These are phyloP conservation scores for Uria lomvia DNA, from an alignment of 2,113 vertebrate genomes.

Conservation along the genomic window DNA sequence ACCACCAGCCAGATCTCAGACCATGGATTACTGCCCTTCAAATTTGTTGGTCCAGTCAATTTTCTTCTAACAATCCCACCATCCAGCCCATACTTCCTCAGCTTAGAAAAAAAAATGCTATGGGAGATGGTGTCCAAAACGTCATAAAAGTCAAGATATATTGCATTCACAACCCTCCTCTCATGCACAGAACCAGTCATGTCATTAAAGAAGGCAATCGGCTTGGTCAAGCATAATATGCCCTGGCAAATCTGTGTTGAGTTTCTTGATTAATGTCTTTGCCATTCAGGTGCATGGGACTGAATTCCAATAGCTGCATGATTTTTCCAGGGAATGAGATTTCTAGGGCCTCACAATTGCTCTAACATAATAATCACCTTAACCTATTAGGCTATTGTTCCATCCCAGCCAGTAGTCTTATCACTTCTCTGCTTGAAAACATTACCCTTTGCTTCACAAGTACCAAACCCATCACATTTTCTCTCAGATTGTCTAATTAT, in stretches of 20 bases:
- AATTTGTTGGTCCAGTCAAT: neutral
- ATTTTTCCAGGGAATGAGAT: neutral
- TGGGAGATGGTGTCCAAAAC: neutral
- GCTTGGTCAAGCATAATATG: neutral
- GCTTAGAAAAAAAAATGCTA: neutral
- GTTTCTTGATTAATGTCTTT: neutral
- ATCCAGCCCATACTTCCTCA: neutral
- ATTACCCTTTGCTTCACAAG: neutral
- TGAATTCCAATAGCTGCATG: neutral
- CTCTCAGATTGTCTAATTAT: neutral
- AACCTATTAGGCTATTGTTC: neutral
- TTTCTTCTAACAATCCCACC: neutral
- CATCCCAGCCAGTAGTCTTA: neutral
- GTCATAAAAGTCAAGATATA: neutral
- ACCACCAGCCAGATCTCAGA: neutral
- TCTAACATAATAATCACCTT: neutral
- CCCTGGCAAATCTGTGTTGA: neutral
- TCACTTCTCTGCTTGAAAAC: neutral
- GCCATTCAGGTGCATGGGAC: neutral
- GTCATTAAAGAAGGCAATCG: neutral
- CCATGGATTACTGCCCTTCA: neutral
- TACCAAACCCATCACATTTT: neutral
- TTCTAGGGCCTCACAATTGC: neutral
- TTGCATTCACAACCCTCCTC: neutral
- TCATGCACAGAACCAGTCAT: neutral